phyloP scores from a whole-genome alignment of 2,797 vertebrate species.

The Steatocranus sp. region DNA sequence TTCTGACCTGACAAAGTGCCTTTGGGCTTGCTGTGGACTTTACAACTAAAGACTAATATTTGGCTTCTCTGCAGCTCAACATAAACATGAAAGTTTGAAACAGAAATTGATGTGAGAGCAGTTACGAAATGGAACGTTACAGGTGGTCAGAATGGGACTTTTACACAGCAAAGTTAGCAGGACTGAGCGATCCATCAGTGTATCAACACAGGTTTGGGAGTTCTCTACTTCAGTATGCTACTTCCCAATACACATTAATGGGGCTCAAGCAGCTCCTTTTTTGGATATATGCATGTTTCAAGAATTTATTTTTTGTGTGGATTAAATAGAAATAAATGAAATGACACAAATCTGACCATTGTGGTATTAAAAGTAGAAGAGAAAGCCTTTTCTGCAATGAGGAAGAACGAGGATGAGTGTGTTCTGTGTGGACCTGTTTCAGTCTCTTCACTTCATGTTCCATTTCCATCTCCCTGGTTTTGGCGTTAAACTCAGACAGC shows the following conservation, averaged over 20 bases:
- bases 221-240: no score
- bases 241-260: background rate
- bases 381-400: background rate
- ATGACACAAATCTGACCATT: fast-evolving
- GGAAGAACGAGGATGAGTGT: background rate
- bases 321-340: background rate
- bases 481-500: constrained; percentile 81
- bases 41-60: background rate
- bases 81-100: background rate
- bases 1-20: background rate
- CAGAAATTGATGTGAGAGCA: background rate
- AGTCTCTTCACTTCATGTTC: constrained; percentile 89
- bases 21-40: background rate
- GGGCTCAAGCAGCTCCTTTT: background rate
- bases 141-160: background rate
- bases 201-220: background rate
- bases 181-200: background rate
- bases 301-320: background rate
- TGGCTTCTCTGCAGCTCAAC: background rate
- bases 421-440: constrained; percentile 80
- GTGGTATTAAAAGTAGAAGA: background rate
- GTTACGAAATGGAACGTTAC: background rate
- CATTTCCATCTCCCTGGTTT: constrained; percentile 88
- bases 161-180: background rate
- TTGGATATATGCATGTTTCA: background rate